Base-by-base conservation (phyloP, 2,888 invertebrate species). In the Mimachlamys varia region DNA sequence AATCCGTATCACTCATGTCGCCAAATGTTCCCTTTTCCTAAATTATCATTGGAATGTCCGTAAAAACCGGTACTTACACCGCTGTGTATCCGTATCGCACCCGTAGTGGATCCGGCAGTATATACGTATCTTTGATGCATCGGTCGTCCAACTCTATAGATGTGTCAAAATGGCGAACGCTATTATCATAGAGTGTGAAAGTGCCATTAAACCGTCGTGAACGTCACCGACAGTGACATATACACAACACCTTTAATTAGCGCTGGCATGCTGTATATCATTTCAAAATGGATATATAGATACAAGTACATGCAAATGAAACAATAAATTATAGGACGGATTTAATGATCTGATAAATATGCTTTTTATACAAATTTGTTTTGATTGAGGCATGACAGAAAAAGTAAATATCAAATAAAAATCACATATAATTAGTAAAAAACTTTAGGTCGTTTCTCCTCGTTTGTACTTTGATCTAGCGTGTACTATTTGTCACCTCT, bases 391-490 rank as follows among this genome's bases (percentile, higher is more conserved):
- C 76, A 5, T n/a, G 76, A 76, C 76, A 76, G 33, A 76, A 76
- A 76, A 76, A 76, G 33, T 76, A 33, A 76, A 76, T 7, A 27
- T 33, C 12, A 19, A 13, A 76, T 76, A 76, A 76, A 76, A 13
- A 33, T 76, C 76, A 12, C 22, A 27, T 33, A 10, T 76, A 76
- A 76, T 76, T 76, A 76, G 27, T 0, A 27, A 76, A 12, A 33
- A 76, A 76, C 76, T 76, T 33, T 10, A 76, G 76, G 76, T 76
- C 76, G 76, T 76, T 76, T 76, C 76, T 76, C 76, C 76, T 76
- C 27, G 27, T 10, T 17, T 76, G 76, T 15, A 76, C 76, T 76
- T 33, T 76, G 22, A 4, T 27, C 27, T 76, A 5, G 10, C 27
- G 27, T 76, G 27, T 50, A 50, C 50, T 50, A 7, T 50, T 50